Percentiles rank a stretch among this genome's conserved stretches.
These are phyloP conservation scores for Plumapathes pennacea DNA, from an alignment of 92 coral and sea anemone species.

Conservation along the genomic window DNA sequence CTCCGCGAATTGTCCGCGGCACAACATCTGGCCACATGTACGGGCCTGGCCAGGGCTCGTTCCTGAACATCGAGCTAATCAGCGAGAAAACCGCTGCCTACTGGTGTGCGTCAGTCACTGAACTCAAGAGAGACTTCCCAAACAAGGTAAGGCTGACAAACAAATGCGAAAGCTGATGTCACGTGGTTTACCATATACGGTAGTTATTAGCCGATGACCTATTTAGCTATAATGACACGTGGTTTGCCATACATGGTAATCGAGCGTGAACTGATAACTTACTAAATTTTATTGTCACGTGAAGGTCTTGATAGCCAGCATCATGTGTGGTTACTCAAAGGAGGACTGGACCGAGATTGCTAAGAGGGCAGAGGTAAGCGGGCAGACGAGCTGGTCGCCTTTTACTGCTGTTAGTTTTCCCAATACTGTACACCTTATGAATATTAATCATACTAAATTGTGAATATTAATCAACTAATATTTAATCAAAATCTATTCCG, in stretches of 20 bases:
- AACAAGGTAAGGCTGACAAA: conserved; percentile 83
- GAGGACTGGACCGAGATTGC: conserved; percentile 96
- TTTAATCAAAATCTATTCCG: too few species aligned
- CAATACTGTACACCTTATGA: too few species aligned
- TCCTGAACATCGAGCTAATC: conserved; percentile 92
- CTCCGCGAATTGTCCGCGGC: conserved; percentile 98
- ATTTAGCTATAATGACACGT: too few species aligned
- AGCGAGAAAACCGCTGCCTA: conserved; percentile 99
- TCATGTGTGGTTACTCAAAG: conserved; percentile 93
- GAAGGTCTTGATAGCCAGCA: conserved; percentile 89
- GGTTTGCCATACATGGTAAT: too few species aligned
- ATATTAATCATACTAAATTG: too few species aligned
- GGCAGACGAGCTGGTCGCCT: background rate
- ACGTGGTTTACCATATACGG: too few species aligned
- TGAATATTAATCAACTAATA: too few species aligned
- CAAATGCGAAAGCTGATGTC: too few species aligned
- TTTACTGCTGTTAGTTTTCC: too few species aligned
- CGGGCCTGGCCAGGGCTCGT: conserved; percentile 97
- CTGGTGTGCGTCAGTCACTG: conserved; percentile 93
- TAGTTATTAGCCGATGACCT: too few species aligned
- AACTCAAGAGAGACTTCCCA: conserved; percentile 86
- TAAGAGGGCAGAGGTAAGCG: conserved; percentile 81
- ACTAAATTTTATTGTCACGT: too few species aligned
- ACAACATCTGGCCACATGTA: conserved; percentile 91
- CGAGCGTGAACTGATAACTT: too few species aligned